These are phyloP conservation scores for Dasyurus viverrinus DNA, from an alignment of 2,113 vertebrate species.

Conservation along the genomic window DNA sequence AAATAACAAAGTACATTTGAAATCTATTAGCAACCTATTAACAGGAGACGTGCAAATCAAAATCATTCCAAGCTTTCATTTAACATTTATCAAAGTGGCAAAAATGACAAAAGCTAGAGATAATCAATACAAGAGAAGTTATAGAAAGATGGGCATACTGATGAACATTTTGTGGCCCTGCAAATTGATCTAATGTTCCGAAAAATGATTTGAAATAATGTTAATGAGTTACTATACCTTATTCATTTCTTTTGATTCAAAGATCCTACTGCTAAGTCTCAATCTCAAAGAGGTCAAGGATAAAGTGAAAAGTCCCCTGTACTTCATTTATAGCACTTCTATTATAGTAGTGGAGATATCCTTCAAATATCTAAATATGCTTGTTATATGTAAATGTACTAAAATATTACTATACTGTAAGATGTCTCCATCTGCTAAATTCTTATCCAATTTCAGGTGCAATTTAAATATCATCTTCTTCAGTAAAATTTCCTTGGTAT, in stretches of 20 bases:
- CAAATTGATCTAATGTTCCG: neutral
- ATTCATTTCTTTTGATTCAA: neutral
- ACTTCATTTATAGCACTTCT: neutral
- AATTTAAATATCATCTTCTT: neutral
- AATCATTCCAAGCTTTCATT: no score
- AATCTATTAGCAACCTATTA: no score
- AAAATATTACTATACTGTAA: no score
- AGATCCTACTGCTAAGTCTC: neutral
- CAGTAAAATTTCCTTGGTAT: neutral
- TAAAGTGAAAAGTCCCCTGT: neutral
- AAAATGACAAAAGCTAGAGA: no score
- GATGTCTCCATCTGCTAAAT: neutral
- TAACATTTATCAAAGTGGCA: no score
- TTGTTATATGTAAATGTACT: neutral
- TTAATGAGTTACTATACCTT: neutral
- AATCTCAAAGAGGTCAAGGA: neutral
- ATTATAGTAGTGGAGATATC: neutral
- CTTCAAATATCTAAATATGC: neutral
- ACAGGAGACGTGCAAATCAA: no score
- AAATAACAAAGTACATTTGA: no score
- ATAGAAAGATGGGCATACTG: neutral
- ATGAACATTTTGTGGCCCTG: neutral
- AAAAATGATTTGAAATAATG: neutral
- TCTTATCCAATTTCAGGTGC: neutral
- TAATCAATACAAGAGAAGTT: no score